Percentiles rank a stretch among this genome's conserved stretches.
Conservation (phyloP, 2,888 invertebrate genomes). For the Iphiclides podalirius region DNA sequence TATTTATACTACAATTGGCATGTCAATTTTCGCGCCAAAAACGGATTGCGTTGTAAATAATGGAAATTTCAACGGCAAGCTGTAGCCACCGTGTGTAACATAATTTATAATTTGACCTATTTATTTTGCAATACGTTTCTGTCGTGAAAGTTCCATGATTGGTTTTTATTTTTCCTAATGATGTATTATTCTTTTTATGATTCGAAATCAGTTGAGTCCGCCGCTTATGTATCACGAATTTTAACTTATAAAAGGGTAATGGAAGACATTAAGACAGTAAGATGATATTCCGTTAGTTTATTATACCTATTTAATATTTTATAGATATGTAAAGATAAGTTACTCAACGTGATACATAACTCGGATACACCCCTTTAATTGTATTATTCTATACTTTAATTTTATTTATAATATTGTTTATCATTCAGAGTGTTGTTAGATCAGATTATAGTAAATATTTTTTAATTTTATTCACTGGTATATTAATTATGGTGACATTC, state of each 20-base stretch:
- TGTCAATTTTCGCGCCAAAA: background rate
- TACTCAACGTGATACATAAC: background rate
- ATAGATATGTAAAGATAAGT: background rate
- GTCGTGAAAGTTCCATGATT: background rate
- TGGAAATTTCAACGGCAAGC: background rate
- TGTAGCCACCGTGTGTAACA: background rate
- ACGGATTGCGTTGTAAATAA: background rate
- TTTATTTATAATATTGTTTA: background rate
- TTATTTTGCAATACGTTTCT: constrained; percentile 1
- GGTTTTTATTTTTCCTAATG: background rate
- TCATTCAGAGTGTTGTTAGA: constrained; percentile 4
- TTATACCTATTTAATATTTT: background rate
- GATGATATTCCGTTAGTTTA: background rate
- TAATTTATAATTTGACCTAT: background rate
- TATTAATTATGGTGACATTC: background rate
- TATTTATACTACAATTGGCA: background rate
- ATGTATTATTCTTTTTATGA: background rate
- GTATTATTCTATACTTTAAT: constrained; percentile 14
- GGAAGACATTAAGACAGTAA: background rate
- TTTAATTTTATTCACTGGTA: background rate
- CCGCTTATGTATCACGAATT: background rate
- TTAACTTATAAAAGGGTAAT: background rate
- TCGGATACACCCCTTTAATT: background rate
- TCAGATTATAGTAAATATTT: background rate
- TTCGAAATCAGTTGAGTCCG: background rate